Evolutionary conservation across 2,113 vertebrate species (phyloP).

Genomic region (Pantherophis guttatus): DNA sequence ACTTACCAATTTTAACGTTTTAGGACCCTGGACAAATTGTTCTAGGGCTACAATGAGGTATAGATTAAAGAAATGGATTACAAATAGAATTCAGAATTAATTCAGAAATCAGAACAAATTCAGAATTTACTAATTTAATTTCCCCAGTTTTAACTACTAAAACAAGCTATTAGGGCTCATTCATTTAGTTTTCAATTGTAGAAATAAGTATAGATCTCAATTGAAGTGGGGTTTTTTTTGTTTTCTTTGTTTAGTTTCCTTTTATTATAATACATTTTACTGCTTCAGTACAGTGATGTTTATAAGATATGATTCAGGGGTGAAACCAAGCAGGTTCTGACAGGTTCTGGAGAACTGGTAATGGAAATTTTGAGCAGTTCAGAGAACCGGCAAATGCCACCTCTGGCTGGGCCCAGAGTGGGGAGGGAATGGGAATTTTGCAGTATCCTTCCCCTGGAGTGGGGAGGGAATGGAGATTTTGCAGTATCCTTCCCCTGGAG

Average conservation of each 20-base stretch:
- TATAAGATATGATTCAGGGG: neutral
- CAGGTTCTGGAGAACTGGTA: too few species aligned
- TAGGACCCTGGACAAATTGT: too few species aligned
- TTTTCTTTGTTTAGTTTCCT: neutral
- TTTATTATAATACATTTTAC: neutral
- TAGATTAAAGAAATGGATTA: neutral
- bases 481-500: too few species aligned
- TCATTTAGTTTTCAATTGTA: neutral
- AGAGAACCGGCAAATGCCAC: too few species aligned
- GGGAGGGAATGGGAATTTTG: too few species aligned
- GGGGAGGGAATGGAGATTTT: too few species aligned
- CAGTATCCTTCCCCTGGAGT: too few species aligned
- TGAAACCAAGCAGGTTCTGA: too few species aligned
- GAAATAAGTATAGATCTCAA: neutral
- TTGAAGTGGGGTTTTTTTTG: neutral
- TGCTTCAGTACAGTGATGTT: neutral
- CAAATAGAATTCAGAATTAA: neutral
- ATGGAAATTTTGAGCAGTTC: too few species aligned
- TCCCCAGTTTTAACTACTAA: neutral
- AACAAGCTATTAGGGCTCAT: neutral
- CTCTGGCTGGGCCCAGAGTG: too few species aligned
- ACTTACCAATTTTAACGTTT: neutral
- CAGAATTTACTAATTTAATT: neutral
- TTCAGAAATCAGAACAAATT: too few species aligned
- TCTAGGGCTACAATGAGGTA: neutral